Base-by-base conservation (phyloP, 2,888 invertebrate genomes). In the Macroteleia sp. region DNA sequence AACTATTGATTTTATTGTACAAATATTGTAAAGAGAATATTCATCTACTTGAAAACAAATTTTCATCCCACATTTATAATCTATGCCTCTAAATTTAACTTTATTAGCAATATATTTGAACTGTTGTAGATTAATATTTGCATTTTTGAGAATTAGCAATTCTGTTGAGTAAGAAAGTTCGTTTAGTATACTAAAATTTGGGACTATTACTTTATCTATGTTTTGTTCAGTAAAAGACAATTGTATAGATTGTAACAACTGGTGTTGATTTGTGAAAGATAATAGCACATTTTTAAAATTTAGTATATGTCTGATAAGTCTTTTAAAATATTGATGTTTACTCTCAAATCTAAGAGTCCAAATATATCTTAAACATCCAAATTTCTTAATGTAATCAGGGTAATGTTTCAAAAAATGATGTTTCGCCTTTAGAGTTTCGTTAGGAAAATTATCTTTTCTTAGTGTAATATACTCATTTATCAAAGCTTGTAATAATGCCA, bases 291-390 rank as follows among this genome's bases (percentile, higher is more conserved):
- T 80, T 69, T 78, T 79, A 44, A 78, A 83, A 70, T 85, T 84
- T 64, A 62, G 3, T 3, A 10, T 8, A 30, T 50, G 50, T 39
- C 41, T 50, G 1, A 50, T 30, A 22, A 17, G 12, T 12, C 10
- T 50, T 50, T 50, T 62, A 28, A 62, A 62, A 39, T 62, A 62
- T 30, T 28, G 41, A 16, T 85, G 82, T 54, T 81, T 82, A 20
- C 79, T 79, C 57, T 86, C 85, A 62, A 81, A 84, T n/a, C 80
- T 16, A 0, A 81, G 28, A 0, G 77, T 80, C 71, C 77, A 82
- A 0, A 78, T 12, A 25, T 80, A 67, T 50, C 73, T 73, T 3
- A 82, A 19, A 9, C 69, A 74, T 0, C 82, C 82, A 54, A 77
- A 82, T 19, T 66, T n/a, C 10, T 50, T 3, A 8, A 82, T 81